These are phyloP conservation scores for Gila orcuttii DNA, from an alignment of 2,113 vertebrate genomes.

Conservation along the genomic window DNA sequence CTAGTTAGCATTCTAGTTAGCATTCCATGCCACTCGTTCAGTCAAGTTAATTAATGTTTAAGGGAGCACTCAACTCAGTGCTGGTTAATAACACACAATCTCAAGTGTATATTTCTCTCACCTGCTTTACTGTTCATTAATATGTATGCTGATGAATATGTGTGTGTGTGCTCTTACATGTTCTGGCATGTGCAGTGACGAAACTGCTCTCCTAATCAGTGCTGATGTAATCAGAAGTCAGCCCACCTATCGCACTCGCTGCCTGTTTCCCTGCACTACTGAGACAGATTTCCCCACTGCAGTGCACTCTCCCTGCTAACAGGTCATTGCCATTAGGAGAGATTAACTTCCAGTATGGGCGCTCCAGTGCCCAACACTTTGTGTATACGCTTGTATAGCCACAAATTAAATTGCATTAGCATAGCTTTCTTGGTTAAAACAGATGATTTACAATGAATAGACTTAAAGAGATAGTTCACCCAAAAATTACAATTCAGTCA, in stretches of 20 bases:
- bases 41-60: background rate
- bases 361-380: background rate
- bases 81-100: constrained; percentile 5
- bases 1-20: background rate
- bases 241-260: constrained; percentile 22
- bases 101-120: background rate
- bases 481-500: no score
- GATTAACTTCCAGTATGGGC: background rate
- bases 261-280: background rate
- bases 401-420: background rate
- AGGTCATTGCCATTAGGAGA: constrained; percentile 19
- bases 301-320: constrained; percentile 2
- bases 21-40: background rate
- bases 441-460: background rate
- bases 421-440: background rate
- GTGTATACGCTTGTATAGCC: background rate
- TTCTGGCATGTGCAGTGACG: constrained; percentile 50
- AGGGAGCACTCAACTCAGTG: constrained; percentile 4
- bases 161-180: constrained; percentile 24
- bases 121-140: background rate
- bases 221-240: constrained; percentile 62
- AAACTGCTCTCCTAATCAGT: constrained; percentile 55
- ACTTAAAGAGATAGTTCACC: no score
- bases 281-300: background rate
- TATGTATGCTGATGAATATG: background rate